Evolutionary conservation across 1,140 invertebrate species (phyloP).

Genomic region (Achroia grisella): DNA sequence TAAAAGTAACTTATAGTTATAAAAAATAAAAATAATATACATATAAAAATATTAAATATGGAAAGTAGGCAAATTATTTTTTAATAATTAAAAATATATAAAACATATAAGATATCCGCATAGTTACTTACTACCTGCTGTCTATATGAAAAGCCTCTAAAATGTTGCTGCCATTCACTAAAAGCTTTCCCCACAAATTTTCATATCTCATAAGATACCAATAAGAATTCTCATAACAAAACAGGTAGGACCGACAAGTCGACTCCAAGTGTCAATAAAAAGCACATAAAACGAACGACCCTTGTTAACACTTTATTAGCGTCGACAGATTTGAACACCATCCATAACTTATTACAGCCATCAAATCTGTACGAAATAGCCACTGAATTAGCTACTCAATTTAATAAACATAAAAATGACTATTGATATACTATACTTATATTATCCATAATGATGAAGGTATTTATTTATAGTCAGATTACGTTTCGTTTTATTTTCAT

Average conservation of each 20-base stretch:
- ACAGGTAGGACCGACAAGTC: conserved; percentile 31
- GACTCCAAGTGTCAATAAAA: conserved; percentile 57
- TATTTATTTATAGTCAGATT: too few relatives aligned
- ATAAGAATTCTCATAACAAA: conserved; percentile 37
- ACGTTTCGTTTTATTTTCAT: too few relatives aligned
- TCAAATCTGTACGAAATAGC: conserved; percentile 14
- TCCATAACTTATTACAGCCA: conserved; percentile 38
- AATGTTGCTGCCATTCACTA: conserved; percentile 20
- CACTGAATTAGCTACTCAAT: too few relatives aligned
- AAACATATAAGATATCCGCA: conserved; percentile 3
- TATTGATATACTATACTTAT: too few relatives aligned
- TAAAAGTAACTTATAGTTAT: too few relatives aligned
- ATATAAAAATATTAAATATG: conserved; percentile 3
- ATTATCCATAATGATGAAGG: too few relatives aligned
- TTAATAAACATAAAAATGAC: too few relatives aligned
- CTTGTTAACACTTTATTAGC: conserved; percentile 63
- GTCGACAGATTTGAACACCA: conserved; percentile 51
- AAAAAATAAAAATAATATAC: neutral
- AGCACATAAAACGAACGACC: conserved; percentile 56
- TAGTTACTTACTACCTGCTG: conserved; percentile 3
- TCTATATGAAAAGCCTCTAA: conserved; percentile 17
- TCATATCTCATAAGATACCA: conserved; percentile 35
- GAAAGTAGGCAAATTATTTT: conserved; percentile 11
- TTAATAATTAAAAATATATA: conserved; percentile 2
- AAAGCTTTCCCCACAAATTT: conserved; percentile 4